Conservation (phyloP, 2,113 vertebrate genomes). For the Corythoichthys intestinalis region DNA sequence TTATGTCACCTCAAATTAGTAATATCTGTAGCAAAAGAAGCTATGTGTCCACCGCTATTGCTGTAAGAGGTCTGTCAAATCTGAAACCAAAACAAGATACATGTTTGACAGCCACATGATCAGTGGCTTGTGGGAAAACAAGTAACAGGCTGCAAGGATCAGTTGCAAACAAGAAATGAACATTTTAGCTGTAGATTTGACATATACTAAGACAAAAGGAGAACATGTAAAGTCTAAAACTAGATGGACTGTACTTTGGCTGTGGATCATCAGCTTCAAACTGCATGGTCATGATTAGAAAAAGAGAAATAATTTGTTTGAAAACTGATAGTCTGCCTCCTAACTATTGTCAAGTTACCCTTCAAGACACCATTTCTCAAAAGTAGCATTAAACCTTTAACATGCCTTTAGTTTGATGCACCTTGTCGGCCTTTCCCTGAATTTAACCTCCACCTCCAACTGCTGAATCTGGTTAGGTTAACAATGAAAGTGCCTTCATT, state of each 20-base stretch:
- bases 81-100: slow-evolving; percentile 1
- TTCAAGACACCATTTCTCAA: neutral
- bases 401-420: neutral
- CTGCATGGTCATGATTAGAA: no score
- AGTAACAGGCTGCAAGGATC: neutral
- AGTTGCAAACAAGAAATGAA: neutral
- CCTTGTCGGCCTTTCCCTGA: no score
- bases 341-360: neutral
- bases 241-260: neutral
- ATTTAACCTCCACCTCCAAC: neutral
- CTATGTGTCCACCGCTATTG: neutral
- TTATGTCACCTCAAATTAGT: slow-evolving; percentile 2
- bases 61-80: slow-evolving; percentile 1
- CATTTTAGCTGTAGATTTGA: neutral
- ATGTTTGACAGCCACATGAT: slow-evolving; percentile 3
- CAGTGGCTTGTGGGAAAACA: neutral
- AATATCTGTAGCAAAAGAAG: neutral
- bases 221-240: neutral
- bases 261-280: neutral
- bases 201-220: neutral
- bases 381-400: neutral
- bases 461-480: neutral
- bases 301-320: neutral
- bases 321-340: neutral
- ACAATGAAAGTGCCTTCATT: neutral